phyloP scores from a whole-genome alignment of 2,797 vertebrate species.

The Betta splendens region DNA sequence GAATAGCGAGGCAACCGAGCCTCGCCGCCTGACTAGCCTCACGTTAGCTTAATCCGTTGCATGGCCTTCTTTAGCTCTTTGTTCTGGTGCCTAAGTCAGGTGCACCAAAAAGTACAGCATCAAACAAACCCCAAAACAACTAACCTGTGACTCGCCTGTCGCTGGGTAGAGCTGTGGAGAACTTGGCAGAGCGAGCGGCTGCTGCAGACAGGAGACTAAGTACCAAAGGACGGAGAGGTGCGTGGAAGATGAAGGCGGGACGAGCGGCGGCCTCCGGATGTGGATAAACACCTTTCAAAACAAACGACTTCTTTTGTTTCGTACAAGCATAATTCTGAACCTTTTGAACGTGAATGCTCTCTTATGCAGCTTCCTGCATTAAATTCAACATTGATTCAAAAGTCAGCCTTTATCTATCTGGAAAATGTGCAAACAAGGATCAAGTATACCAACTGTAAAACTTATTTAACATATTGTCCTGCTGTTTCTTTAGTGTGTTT shows the following conservation, averaged over 20 bases:
- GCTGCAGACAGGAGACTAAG: slow-evolving; percentile 12
- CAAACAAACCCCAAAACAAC: accelerated
- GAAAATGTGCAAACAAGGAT: too few relatives aligned
- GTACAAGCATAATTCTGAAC: too few relatives aligned
- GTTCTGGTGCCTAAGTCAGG: accelerated
- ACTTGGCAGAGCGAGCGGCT: slow-evolving; percentile 2
- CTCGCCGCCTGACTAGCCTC: slow-evolving; percentile 36
- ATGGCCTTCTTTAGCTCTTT: slow-evolving; percentile 13
- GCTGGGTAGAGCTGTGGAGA: slow-evolving; percentile 4
- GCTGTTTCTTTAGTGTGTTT: too few relatives aligned
- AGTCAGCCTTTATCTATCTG: too few relatives aligned
- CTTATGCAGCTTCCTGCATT: too few relatives aligned
- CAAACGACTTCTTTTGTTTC: too few relatives aligned
- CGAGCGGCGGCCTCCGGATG: slow-evolving; percentile 39
- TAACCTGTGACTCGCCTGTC: slow-evolving; percentile 51
- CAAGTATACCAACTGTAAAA: too few relatives aligned
- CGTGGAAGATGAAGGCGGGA: slow-evolving; percentile 18
- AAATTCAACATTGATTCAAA: too few relatives aligned
- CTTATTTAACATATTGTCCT: too few relatives aligned
- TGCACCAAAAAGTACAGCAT: accelerated
- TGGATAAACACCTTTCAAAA: slow-evolving; percentile 35
- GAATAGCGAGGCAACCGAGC: slow-evolving; percentile 26
- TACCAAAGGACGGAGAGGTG: slow-evolving; percentile 1
- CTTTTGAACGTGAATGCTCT: too few relatives aligned
- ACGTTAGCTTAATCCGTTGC: slow-evolving; percentile 45